Evolutionary conservation across 2,888 invertebrate genomes (phyloP), one percentile per base, ranked within the genome.

Genomic region (Opisthograptis luteolata): DNA sequence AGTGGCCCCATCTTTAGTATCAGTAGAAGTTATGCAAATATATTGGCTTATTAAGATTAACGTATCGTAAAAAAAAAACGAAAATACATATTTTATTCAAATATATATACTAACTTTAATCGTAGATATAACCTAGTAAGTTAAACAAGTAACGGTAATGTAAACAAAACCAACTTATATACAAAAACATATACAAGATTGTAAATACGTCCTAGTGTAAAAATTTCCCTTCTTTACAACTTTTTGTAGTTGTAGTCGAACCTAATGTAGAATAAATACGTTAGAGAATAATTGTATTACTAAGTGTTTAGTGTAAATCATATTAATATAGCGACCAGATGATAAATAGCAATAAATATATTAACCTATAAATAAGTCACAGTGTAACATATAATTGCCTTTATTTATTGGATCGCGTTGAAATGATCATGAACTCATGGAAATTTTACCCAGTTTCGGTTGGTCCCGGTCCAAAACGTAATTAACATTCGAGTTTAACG

Each of bases 201-300:
- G 86, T 88, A 87, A 84, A 78, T 59, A 62, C 58, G 56, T 81
- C 79, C 82, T 80, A 77, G 79, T 89, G 87, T 89, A 89, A 85
- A 88, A 88, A 84, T 77, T 81, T 82, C 83, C 81, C 88, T 89
- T 89, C 88, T 89, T 86, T 89, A 89, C 88, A 89, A 87, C 82
- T 86, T 50, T 84, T 85, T 78, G 84, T 88, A 88, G 86, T 44
- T 58, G 76, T 88, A 88, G 84, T 43, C 19, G n/a, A 49, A 30
- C 19, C 13, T 32, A 43, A 54, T 15, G 24, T 58, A 53, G 48
- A 25, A 36, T 43, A n/a, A 37, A 47, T 50, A 32, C 48, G 36
- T 32, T 44, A 36, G 45, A 27, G 20, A 22, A 25, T 41, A 49
- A 52, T 19, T 34, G 31, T 40, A 48, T 35, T 32, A 12, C 45